phyloP scores from a whole-genome alignment of 1,140 invertebrate genomes.

The Ylistrum balloti region DNA sequence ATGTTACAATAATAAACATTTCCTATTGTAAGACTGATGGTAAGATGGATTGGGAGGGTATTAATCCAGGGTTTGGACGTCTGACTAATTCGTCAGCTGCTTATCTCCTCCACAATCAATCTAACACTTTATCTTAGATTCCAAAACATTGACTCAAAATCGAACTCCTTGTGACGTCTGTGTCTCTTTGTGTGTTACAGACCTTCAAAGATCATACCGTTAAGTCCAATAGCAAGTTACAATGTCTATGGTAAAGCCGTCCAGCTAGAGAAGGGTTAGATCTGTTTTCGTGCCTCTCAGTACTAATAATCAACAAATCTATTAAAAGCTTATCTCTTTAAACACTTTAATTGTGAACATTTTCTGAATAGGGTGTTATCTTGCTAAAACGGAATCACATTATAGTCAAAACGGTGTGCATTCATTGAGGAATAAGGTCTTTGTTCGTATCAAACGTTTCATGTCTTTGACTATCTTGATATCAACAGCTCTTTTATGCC shows the following conservation, averaged over 20 bases:
- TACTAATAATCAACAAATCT: not conserved
- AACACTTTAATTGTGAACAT: slow-evolving; percentile 39
- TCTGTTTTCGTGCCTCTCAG: not conserved
- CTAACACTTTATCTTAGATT: slow-evolving; percentile 20
- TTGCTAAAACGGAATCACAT: slow-evolving; percentile 32
- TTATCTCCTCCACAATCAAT: slow-evolving; percentile 5
- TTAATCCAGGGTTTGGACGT: not conserved
- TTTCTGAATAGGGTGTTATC: slow-evolving; percentile 23
- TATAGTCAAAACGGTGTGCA: not conserved
- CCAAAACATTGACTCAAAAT: slow-evolving; percentile 7
- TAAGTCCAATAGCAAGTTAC: not conserved
- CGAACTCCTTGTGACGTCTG: not conserved
- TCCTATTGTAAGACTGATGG: too few species aligned
- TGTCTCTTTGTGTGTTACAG: not conserved
- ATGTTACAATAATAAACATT: too few species aligned
- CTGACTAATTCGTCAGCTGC: not conserved
- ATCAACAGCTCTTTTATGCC: slow-evolving; percentile 26
- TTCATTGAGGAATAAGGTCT: not conserved
- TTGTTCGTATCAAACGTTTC: slow-evolving; percentile 15
- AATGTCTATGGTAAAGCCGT: not conserved
- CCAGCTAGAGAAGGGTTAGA: not conserved
- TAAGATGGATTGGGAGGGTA: too few species aligned
- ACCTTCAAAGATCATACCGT: not conserved
- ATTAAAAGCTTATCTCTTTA: slow-evolving; percentile 12
- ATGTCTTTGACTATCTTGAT: slow-evolving; percentile 26